These are phyloP conservation scores for Formica exsecta DNA, from an alignment of 1,140 invertebrate species.

Conservation along the genomic window DNA sequence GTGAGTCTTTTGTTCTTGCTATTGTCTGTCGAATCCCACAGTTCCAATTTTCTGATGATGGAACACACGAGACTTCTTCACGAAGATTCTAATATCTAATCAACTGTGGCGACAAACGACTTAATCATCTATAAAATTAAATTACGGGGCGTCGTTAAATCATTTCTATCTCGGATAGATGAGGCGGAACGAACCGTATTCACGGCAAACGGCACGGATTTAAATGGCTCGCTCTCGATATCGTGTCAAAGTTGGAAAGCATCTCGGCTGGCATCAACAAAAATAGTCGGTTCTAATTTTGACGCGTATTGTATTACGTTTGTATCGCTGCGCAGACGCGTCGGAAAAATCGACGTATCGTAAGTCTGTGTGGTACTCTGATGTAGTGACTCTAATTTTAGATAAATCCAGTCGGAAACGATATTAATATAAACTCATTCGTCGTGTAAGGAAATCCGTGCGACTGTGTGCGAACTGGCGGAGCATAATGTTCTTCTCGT, in stretches of 20 bases:
- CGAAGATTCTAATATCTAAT: not conserved
- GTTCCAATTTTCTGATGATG: constrained; percentile 1
- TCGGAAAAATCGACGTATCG: constrained; percentile 2
- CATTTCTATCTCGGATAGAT: not conserved
- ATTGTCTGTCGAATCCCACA: not conserved
- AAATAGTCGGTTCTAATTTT: constrained; percentile 63
- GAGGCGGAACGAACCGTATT: not conserved
- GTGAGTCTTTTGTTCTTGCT: not conserved
- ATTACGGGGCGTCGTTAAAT: not conserved
- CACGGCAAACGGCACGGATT: not conserved
- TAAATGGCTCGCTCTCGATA: constrained; percentile 15
- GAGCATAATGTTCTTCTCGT: constrained; percentile 57
- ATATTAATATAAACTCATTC: constrained; percentile 64
- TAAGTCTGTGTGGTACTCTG: not conserved
- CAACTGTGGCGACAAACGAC: not conserved
- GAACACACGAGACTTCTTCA: not conserved
- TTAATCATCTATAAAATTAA: constrained; percentile 23
- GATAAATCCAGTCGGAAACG: constrained; percentile 69
- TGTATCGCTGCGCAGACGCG: not conserved
- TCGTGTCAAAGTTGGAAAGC: constrained; percentile 27
- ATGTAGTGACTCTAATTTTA: constrained; percentile 71
- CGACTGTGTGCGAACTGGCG: not conserved
- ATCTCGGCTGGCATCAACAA: constrained; percentile 1
- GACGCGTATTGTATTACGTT: constrained; percentile 18
- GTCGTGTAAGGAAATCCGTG: constrained; percentile 33